Base-by-base conservation (phyloP, 2,113 vertebrate species). In the Micronisus gabar region DNA sequence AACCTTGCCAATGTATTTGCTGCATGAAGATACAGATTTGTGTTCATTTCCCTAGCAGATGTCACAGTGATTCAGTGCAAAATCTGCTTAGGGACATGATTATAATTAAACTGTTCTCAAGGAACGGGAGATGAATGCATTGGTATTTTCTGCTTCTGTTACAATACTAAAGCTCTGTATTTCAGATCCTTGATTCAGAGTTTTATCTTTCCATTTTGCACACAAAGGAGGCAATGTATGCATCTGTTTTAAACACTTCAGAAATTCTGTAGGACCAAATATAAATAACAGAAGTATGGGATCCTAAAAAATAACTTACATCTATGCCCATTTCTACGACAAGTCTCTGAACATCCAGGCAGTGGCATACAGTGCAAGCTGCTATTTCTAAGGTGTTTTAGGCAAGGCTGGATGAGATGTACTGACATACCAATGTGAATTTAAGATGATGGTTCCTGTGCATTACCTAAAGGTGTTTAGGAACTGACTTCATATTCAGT, bases 21-120 rank as follows among this genome's bases (percentile, higher is more conserved):
- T 90, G 71, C 68, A 15, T 70, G 62, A 61, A 90, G 83, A 66
- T 81, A 93, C 6, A 75, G 95, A 81, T 94, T 92, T 86, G 65
- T 88, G 90, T 79, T 96, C 27, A 38, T 87, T 92, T 94, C 91
- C 95, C 88, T 86, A 90, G 90, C 88, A 95, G 92, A 93, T 94
- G 90, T 84, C 93, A 85, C 62, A 74, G 48, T 56, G 86, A 89
- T 96, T 86, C 87, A 81, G 59, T 86, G 56, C 63, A 88, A 87
- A 92, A 84, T 88, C 81, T 94, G 84, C 94, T 68, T 48, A 81
- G 81, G 93, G 88, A 84, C 81, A 72, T 59, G 71, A 48, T 86
- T 75, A 68, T 72, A 94, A 90, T 26, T 82, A 85, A 90, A 66
- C 58, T 88, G 68, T 83, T 67, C 67, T 53, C 23, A 67, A 78